phyloP scores from a whole-genome alignment of 1,140 invertebrate species.

The Eriosoma lanigerum region DNA sequence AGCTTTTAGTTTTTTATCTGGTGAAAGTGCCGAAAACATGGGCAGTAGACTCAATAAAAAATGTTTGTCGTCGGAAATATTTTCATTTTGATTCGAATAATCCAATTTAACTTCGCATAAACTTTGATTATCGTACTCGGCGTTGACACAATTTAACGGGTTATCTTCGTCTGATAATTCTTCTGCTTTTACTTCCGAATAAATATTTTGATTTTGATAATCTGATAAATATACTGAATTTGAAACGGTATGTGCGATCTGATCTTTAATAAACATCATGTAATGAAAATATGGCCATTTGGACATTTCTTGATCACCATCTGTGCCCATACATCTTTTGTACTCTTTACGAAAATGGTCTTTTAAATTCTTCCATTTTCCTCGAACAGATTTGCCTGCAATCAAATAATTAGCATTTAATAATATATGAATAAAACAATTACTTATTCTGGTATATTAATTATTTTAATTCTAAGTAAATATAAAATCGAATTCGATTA shows the following conservation, averaged over 20 bases:
- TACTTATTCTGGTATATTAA: too few species aligned
- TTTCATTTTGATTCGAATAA: conserved; percentile 14
- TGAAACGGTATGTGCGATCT: neutral
- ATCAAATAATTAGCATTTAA: neutral
- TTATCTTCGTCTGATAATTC: neutral
- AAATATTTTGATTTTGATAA: conserved; percentile 30
- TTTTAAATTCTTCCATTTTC: conserved; percentile 44
- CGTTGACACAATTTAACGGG: neutral
- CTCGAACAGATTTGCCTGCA: conserved; percentile 14
- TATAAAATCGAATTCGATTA: too few species aligned
- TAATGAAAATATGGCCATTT: conserved; percentile 35
- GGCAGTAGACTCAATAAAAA: conserved; percentile 39
- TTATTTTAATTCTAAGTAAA: too few species aligned
- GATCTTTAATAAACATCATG: conserved; percentile 46
- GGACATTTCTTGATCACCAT: conserved; percentile 17
- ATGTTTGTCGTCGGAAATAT: conserved; percentile 42
- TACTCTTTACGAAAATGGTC: conserved; percentile 45
- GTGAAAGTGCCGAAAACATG: conserved; percentile 4
- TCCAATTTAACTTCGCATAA: neutral
- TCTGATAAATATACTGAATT: conserved; percentile 3
- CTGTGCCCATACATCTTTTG: conserved; percentile 4
- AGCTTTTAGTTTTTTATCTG: conserved; percentile 27
- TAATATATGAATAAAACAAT: too few species aligned
- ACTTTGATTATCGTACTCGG: neutral
- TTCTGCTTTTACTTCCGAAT: conserved; percentile 6